Evolutionary conservation across 1,140 invertebrate species (phyloP), one percentile per base, ranked within the genome.

Genomic region (Eumeta japonica): DNA sequence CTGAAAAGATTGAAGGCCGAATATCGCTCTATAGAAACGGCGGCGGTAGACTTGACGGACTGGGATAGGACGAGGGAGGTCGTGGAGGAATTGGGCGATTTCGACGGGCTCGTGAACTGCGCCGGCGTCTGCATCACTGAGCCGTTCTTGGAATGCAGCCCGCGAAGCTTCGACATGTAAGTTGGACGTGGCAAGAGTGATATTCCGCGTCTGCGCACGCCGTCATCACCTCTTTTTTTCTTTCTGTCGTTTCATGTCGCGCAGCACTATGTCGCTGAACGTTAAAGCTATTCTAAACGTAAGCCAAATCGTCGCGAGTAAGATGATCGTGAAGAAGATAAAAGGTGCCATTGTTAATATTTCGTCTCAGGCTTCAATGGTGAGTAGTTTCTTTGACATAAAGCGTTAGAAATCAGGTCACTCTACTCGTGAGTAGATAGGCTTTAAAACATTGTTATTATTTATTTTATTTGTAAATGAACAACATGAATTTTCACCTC

Each of bases 321-420:
- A 82, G 46, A 85, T 93, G 83, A 82, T 91, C 11, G 59, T 81
- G n/a, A 76, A 84, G 13, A 83, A 83, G 45, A 64, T 75, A 36
- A 79, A 81, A 19, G 90, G 92, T 12, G 81, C 84, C 16, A 92
- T 97, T 45, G 93, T 97, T 0, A 95, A 96, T 58, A 62, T 96
- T 5, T 96, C 93, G 0, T 94, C 91, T 7, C 83, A 90, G 57
- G 87, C 85, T 9, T 73, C 75, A 12, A 66, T 58, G 55, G 72
- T 75, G 54, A 48, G 43, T 45, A n/a, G n/a, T n/a, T n/a, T n/a
- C 7, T 24, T 24, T n/a, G n/a, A n/a, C n/a, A n/a, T n/a, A n/a
- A n/a, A n/a, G n/a, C n/a, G n/a, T n/a, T n/a, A n/a, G n/a, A n/a
- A n/a, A n/a, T n/a, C n/a, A n/a, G n/a, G n/a, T n/a, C n/a, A n/a